phyloP scores from a whole-genome alignment of 2,888 invertebrate genomes.

The Plagodis pulveraria region DNA sequence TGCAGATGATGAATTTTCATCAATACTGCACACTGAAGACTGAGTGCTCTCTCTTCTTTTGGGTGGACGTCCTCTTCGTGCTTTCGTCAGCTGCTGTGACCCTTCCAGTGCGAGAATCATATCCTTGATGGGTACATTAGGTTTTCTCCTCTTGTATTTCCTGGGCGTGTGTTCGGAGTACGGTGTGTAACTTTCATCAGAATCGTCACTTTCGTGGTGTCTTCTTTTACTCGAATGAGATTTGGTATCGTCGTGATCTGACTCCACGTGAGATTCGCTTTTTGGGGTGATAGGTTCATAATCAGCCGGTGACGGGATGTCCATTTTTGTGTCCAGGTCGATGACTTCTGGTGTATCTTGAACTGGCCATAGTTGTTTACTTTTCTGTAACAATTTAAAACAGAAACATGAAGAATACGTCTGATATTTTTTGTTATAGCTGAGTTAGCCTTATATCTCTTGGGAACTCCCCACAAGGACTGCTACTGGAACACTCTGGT shows the following conservation, averaged over 20 bases:
- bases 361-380: slow-evolving; percentile 46
- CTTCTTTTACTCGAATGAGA: slow-evolving; percentile 55
- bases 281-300: slow-evolving; percentile 74
- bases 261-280: slow-evolving; percentile 72
- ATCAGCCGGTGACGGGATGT: slow-evolving; percentile 55
- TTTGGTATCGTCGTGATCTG: slow-evolving; percentile 67
- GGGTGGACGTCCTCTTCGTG: slow-evolving; percentile 83
- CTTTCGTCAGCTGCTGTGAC: slow-evolving; percentile 66
- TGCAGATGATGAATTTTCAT: slow-evolving; percentile 67
- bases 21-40: slow-evolving; percentile 74
- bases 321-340: slow-evolving; percentile 47
- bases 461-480: too few species aligned
- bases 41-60: slow-evolving; percentile 78
- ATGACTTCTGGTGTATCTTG: slow-evolving; percentile 40
- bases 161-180: slow-evolving; percentile 59
- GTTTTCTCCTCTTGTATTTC: slow-evolving; percentile 68
- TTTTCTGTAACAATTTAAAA: slow-evolving; percentile 51
- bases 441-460: too few species aligned
- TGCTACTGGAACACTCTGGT: too few species aligned
- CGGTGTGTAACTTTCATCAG: slow-evolving; percentile 76
- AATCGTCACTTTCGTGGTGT: slow-evolving; percentile 70
- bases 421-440: too few species aligned
- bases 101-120: slow-evolving; percentile 74
- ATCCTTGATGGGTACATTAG: slow-evolving; percentile 71
- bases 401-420: too few species aligned